phyloP scores from a whole-genome alignment of 2,888 invertebrate genomes.

The Pachydiplax longipennis region DNA sequence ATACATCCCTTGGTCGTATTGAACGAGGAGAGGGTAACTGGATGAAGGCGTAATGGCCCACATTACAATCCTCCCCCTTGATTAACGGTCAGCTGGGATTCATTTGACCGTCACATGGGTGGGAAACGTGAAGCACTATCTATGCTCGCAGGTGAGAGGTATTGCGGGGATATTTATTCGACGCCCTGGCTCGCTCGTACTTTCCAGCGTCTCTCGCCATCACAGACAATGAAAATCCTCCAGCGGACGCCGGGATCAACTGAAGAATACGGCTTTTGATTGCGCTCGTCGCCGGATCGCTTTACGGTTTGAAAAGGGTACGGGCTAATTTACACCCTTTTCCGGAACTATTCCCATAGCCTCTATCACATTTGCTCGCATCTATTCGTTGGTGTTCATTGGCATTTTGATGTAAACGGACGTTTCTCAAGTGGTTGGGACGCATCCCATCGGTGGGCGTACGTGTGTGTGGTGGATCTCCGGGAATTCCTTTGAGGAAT shows the following conservation, averaged over 20 bases:
- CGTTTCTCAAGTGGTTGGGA: not conserved
- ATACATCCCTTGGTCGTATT: conserved; percentile 5
- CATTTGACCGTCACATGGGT: conserved; percentile 30
- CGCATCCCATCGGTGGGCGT: too few relatives aligned
- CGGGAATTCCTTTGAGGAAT: too few relatives aligned
- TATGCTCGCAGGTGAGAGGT: not conserved
- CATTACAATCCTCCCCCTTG: conserved; percentile 39
- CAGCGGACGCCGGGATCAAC: not conserved
- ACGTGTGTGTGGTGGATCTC: too few relatives aligned
- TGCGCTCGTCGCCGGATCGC: conserved; percentile 7
- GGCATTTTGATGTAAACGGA: not conserved
- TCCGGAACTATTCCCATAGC: not conserved
- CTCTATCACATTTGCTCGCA: not conserved
- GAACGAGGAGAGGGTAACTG: not conserved
- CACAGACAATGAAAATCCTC: conserved; percentile 2
- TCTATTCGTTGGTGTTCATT: not conserved
- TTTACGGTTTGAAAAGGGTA: not conserved
- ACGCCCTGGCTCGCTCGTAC: not conserved
- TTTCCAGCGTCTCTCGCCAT: not conserved
- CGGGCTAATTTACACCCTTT: not conserved
- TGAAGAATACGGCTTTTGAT: conserved; percentile 27
- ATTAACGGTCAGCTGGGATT: conserved; percentile 41
- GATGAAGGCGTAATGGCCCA: conserved; percentile 32
- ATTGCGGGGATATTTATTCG: conserved; percentile 36
- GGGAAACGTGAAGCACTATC: conserved; percentile 34